These are phyloP conservation scores for Anguilla japonica DNA, from an alignment of 2,113 vertebrate genomes.

Conservation along the genomic window DNA sequence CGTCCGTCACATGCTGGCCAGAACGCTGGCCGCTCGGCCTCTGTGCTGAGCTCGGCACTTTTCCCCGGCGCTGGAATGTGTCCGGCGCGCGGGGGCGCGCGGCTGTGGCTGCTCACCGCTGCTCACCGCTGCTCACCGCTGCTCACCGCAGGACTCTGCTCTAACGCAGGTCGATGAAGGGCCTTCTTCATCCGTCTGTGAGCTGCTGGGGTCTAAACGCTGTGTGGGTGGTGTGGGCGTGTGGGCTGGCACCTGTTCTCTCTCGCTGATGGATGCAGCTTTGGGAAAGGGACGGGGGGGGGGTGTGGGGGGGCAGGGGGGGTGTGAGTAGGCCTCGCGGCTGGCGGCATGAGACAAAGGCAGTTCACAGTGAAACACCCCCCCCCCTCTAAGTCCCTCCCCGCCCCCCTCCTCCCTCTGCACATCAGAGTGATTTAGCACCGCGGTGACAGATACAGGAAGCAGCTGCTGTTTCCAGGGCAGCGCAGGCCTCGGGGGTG, in stretches of 20 bases:
- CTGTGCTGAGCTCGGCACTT: neutral
- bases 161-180: neutral
- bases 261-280: neutral
- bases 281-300: neutral
- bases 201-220: neutral
- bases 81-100: neutral
- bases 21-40: constrained; percentile 43
- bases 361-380: neutral
- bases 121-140: neutral
- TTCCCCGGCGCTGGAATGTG: neutral
- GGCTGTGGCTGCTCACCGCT: neutral
- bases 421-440: constrained; percentile 46
- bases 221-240: neutral
- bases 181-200: neutral
- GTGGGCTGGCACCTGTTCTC: neutral
- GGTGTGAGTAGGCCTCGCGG: neutral
- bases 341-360: neutral
- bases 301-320: neutral
- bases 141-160: neutral
- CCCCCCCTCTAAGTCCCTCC: neutral
- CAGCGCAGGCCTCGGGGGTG: constrained; percentile 42
- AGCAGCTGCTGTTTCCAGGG: constrained; percentile 57
- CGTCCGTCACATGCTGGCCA: constrained; percentile 54
- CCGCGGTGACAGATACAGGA: constrained; percentile 56
- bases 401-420: neutral